Base-by-base conservation (phyloP, 1,140 invertebrate species). In the Mycetomoellerius zeteki region DNA sequence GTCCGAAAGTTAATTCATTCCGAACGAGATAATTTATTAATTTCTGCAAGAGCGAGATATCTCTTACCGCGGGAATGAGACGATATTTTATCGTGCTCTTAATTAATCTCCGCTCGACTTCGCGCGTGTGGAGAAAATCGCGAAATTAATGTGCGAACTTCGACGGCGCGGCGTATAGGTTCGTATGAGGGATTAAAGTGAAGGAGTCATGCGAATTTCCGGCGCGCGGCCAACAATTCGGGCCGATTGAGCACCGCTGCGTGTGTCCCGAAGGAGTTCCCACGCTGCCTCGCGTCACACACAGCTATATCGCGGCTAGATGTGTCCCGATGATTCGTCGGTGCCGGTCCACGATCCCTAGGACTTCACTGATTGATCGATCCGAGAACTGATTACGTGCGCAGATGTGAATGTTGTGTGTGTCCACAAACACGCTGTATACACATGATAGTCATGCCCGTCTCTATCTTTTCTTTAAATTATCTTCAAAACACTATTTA, bases 201-300 rank as follows among this genome's bases (percentile, higher is more conserved):
- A 47, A 43, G n/a, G 62, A 58, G 24, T 14, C 27, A 64, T 64
- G 43, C 58, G 85, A 58, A 87, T 89, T 89, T 89, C 86, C 86
- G 88, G 72, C 75, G 50, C 56, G 30, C 47, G 47, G n/a, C 4
- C 27, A 37, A 33, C 10, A 33, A 21, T 54, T 76, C 56, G n/a
- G 43, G 7, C 52, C n/a, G 89, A 56, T 87, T 91, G 93, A 93
- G 92, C 89, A 90, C 90, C 92, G 64, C 92, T 91, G 90, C 27
- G 80, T 33, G 69, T 50, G 81, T 52, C 58, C 52, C 73, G 90
- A 90, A 91, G 86, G 75, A 93, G 93, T 94, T 94, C 94, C 94
- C 94, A 94, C 94, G 93, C 89, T 92, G 86, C 73, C 82, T 78
- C 87, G 87, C 86, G 82, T 92, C 92, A 75, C 90, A 89, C 89